These are phyloP conservation scores for Watsonalla cultraria DNA, from an alignment of 2,888 invertebrate species.

Conservation along the genomic window DNA sequence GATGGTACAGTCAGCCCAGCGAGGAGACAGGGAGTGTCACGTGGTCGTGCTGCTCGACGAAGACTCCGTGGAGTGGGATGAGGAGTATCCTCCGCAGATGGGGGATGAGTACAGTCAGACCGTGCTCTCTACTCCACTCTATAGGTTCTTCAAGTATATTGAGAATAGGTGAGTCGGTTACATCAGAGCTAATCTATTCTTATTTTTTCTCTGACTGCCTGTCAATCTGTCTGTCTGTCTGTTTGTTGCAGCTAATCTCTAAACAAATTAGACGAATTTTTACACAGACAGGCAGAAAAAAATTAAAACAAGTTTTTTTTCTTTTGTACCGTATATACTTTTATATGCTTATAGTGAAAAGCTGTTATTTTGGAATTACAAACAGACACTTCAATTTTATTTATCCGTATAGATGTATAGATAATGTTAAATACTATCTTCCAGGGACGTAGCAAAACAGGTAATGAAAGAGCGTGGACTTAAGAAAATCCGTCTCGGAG, in stretches of 20 bases:
- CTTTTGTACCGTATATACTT: no score
- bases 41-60: slow-evolving; percentile 96
- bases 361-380: background rate
- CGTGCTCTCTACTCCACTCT: slow-evolving; percentile 96
- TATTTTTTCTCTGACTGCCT: no score
- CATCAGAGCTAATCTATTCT: no score
- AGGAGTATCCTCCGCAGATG: slow-evolving; percentile 99
- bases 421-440: no score
- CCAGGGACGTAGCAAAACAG: slow-evolving; percentile 97
- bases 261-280: no score
- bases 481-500: slow-evolving; percentile 98
- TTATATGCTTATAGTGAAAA: no score
- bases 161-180: slow-evolving; percentile 83
- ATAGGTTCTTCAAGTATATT: slow-evolving; percentile 99
- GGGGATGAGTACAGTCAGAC: slow-evolving; percentile 99
- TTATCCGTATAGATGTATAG: no score
- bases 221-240: no score
- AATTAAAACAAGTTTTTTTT: no score
- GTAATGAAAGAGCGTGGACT: slow-evolving; percentile 98
- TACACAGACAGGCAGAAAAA: no score
- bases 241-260: no score
- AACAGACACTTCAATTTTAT: no score
- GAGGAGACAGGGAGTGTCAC: slow-evolving; percentile 97
- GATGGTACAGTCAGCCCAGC: slow-evolving; percentile 95
- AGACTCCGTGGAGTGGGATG: slow-evolving; percentile 98